Conservation (phyloP, 2,888 invertebrate genomes). For the Nemoura dubitans region DNA sequence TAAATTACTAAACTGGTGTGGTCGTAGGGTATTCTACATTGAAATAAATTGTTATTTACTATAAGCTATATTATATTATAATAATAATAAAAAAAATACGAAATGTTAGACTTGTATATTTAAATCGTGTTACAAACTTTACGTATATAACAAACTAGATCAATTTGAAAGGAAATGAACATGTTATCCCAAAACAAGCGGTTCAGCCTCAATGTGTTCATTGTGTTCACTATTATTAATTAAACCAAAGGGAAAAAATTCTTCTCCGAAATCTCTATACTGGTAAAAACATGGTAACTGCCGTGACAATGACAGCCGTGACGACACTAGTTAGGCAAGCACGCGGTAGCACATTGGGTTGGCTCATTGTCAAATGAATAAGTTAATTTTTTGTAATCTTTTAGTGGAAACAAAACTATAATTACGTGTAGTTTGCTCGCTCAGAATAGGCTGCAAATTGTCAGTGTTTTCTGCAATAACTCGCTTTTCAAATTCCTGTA, state of each 20-base stretch:
- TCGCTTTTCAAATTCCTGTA: not conserved
- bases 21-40: not conserved
- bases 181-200: not conserved
- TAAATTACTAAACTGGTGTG: not conserved
- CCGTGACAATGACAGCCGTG: not conserved
- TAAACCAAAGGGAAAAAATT: not conserved
- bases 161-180: not conserved
- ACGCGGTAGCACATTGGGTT: not conserved
- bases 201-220: conserved; percentile 29
- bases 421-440: not conserved
- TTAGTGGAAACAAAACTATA: not conserved
- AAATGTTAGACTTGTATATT: not conserved
- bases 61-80: not conserved
- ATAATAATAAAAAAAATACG: not conserved
- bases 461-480: not conserved
- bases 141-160: not conserved
- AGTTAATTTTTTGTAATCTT: not conserved
- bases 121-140: not conserved
- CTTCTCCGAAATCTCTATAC: not conserved
- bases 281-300: conserved; percentile 7
- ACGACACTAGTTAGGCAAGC: not conserved
- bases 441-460: not conserved
- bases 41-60: conserved; percentile 1
- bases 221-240: conserved; percentile 13
- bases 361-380: not conserved